phyloP scores from a whole-genome alignment of 2,888 invertebrate species.

The Leucoptera coffeella region DNA sequence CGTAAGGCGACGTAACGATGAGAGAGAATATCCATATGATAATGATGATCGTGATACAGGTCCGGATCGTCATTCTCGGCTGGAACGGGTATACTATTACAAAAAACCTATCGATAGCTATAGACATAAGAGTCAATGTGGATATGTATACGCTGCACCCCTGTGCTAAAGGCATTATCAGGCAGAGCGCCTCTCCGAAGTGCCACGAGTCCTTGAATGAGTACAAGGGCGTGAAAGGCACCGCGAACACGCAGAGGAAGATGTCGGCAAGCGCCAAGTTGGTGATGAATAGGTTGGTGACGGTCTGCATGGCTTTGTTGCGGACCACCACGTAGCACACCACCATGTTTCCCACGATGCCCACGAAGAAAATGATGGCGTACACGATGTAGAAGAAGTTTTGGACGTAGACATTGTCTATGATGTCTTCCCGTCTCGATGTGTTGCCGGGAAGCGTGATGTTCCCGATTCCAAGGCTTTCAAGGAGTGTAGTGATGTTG shows the following conservation, averaged over 20 bases:
- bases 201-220: conserved; percentile 90
- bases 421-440: conserved; percentile 52
- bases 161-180: conserved; percentile 88
- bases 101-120: conserved; percentile 95
- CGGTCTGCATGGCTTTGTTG: conserved; percentile 94
- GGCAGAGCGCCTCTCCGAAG: conserved; percentile 86
- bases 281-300: conserved; percentile 95
- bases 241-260: conserved; percentile 84
- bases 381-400: conserved; percentile 71
- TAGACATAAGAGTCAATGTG: conserved; percentile 92
- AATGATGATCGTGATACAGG: conserved; percentile 78
- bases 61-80: conserved; percentile 83
- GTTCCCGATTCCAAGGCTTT: too few relatives aligned
- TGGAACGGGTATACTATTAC: conserved; percentile 95
- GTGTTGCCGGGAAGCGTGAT: too few relatives aligned
- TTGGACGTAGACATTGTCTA: conserved; percentile 63
- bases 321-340: conserved; percentile 92
- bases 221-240: conserved; percentile 94
- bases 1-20: conserved; percentile 86
- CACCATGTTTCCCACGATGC: conserved; percentile 82
- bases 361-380: conserved; percentile 79
- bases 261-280: conserved; percentile 95
- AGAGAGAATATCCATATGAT: conserved; percentile 89
- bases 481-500: too few relatives aligned
- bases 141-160: conserved; percentile 97